Conservation (phyloP, 2,888 invertebrate species). For the Phyto melanocephala region DNA sequence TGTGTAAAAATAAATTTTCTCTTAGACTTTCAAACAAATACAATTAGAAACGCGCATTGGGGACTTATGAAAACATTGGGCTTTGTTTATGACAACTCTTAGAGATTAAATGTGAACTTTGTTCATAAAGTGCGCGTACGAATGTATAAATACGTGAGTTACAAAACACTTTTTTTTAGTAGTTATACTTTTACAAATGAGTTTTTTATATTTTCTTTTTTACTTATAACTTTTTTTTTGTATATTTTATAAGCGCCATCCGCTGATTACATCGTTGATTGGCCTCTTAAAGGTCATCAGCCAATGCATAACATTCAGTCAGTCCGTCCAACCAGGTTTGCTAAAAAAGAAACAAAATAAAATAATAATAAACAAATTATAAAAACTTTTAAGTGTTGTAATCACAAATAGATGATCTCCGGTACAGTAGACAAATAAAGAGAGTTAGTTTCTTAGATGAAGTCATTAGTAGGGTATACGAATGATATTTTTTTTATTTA, state of each 20-base stretch:
- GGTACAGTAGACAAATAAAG: slow-evolving; percentile 29
- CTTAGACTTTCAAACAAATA: neutral
- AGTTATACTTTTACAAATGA: neutral
- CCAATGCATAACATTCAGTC: slow-evolving; percentile 42
- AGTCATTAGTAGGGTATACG: neutral
- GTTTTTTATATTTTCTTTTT: slow-evolving; percentile 1
- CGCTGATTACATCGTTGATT: slow-evolving; percentile 49
- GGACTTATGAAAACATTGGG: neutral
- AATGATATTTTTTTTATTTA: slow-evolving; percentile 2
- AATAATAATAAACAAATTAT: slow-evolving; percentile 10
- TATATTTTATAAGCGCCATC: slow-evolving; percentile 23
- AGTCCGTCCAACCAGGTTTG: slow-evolving; percentile 4
- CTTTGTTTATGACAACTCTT: slow-evolving; percentile 3
- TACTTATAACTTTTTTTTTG: neutral
- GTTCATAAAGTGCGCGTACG: neutral
- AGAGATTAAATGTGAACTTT: slow-evolving; percentile 25
- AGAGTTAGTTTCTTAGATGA: slow-evolving; percentile 17
- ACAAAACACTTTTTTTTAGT: slow-evolving; percentile 28
- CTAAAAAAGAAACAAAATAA: slow-evolving; percentile 9
- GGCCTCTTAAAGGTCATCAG: slow-evolving; percentile 60
- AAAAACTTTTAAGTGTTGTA: slow-evolving; percentile 37
- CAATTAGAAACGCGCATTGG: neutral
- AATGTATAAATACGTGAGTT: neutral
- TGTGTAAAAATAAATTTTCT: neutral
- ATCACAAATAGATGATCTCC: slow-evolving; percentile 41